Evolutionary conservation across 2,888 invertebrate genomes (phyloP), one percentile per base, ranked within the genome.

Genomic region (Clitarchus hookeri): DNA sequence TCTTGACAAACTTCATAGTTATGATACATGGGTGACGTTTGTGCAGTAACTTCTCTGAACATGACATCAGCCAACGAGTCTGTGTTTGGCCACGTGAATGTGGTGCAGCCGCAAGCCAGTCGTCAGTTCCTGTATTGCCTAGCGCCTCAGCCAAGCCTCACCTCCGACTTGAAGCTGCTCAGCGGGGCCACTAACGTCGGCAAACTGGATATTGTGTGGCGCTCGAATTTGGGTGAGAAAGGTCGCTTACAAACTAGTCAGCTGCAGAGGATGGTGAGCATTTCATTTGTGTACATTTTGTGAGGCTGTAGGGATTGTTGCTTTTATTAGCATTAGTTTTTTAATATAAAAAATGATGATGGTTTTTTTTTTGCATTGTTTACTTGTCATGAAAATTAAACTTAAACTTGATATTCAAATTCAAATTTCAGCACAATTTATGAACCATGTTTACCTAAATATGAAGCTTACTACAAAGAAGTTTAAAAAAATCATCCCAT

Each of bases 191-290:
- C 96, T 85, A 96, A 96, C 90, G 97, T 99, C 89, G 99, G 99
- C 3, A 99, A 99, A 92, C 93, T 99, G 86, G 99, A 99, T 92
- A 99, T 99, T 90, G 97, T 98, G 16, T 99, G 99, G 99, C 94
- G 98, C 89, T 98, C 98, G 53, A 97, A 98, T 92, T 94, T 99
- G 90, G 99, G 99, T 27, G 99, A 99, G 92, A 95, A 97, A 89
- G 99, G 99, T n/a, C 94, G 98, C 88, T 92, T 99, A 87, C 99
- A 99, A 92, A 99, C 99, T 25, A 98, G 98, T 92, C 98, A 98
- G 90, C 92, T 99, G 87, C 97, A 98, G 91, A 94, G 98, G 93
- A 96, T 96, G 94, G 96, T 96, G 91, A 90, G 91, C 90, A 53
- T 53, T 19, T 53, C 8, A 19, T 19, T 53, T 53, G 36, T 36